Evolutionary conservation across 2,888 invertebrate genomes (phyloP), one percentile per base, ranked within the genome.

Genomic region (Andrena trimmerana): DNA sequence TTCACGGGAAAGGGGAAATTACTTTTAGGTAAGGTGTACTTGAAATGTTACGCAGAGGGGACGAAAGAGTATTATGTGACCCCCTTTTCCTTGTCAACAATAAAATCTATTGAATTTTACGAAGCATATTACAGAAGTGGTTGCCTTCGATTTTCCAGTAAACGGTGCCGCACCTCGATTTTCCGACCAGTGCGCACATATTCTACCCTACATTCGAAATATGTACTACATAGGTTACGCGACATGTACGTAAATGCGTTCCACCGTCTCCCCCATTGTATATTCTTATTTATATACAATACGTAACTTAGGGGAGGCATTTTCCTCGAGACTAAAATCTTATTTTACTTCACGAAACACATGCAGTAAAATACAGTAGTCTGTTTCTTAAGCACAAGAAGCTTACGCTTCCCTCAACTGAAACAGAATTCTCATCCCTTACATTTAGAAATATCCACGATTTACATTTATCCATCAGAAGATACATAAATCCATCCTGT

Each of bases 131-230:
- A 75, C 42, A 65, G 73, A 85, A 85, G 60, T 73, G 62, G 75
- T 20, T 63, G 85, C 20, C 73, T 85, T 85, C 85, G 85, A 85
- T 85, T 81, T 85, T 85, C 85, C 84, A 65, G 68, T 59, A 73
- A 79, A 79, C 29, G 69, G 54, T 67, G 75, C 79, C 73, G 73
- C 79, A 66, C 83, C 73, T 83, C 72, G 79, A 83, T 83, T 83
- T 84, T 84, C 82, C 83, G 57, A 78, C 74, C 83, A 68, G 52
- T 52, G 83, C 68, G 72, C 76, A 57, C 60, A 69, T 71, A 71
- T 77, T 81, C 60, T 50, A 83, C 65, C 77, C 76, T 77, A 66
- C 57, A 77, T 77, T 77, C 77, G 65, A 72, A 77, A 83, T 81
- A 72, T 50, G 59, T 60, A 60, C 24, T 24, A 54, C 66, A 69